Base-by-base conservation (phyloP, 2,113 vertebrate species). In the Oreochromis tanganicae region DNA sequence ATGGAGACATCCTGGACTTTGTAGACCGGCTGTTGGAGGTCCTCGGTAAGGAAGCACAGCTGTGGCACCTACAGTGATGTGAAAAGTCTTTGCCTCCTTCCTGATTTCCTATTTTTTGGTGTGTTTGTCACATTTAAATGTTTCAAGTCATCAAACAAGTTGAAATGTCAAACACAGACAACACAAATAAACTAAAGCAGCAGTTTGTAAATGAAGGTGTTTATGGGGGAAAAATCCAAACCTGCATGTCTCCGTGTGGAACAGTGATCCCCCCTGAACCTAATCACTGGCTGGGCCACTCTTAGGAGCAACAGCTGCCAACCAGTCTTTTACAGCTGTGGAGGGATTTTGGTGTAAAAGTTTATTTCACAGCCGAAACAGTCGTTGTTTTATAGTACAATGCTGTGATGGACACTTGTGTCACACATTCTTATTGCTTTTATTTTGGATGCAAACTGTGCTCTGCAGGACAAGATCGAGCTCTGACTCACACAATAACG, bases 1-100 rank as follows among this genome's bases (percentile, higher is more conserved):
- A 95, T 2, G 86, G 88, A 32, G 96, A 97, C 80, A 5, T 92
- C n/a, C 94, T 97, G 5, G 95, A 96, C 84, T 88, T 96, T 57
- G 96, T 96, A 73, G 96, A 97, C 92, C 93, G 32, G 48, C 88
- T 92, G 27, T 43, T 96, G 6, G 95, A 96, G 85, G 4, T 83
- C 11, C 81, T 92, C 6, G 94, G 93, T 96, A 82, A 86, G 85
- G 54, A 87, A 80, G 50, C 34, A 17, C 7, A 21, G 21, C 13
- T 27, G 8, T 27, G 38, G 17, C 43, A 21, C 6, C 14, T 6
- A 21, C 7, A 63, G 59, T 63, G 29, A 63, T 7, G 29, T 34
- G 29, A 66, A 66, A 38, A 13, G 19, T 38, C 34, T 38, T 66
- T 38, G 61, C 34, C 34, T 38, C n/a, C 10, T 38, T 63, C 59